phyloP scores from a whole-genome alignment of 2,797 vertebrate species.

The Molossus molossus region DNA sequence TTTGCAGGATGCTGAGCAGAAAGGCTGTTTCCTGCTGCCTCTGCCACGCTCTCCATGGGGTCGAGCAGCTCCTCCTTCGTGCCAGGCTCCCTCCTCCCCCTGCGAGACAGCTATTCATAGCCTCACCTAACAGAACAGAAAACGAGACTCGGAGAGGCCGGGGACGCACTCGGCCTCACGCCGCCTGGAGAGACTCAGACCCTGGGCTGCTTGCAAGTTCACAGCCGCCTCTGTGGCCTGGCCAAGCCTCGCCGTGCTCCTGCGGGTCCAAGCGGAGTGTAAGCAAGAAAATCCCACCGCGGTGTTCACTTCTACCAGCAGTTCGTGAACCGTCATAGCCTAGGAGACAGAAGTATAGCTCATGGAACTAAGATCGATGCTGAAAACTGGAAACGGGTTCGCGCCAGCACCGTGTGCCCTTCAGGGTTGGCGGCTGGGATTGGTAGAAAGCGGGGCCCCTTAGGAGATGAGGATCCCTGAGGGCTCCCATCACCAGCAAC shows the following conservation, averaged over 20 bases:
- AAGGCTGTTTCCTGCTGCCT: constrained; percentile 32
- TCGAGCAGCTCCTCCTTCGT: not conserved
- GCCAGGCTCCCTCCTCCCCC: constrained; percentile 8
- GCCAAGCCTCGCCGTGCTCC: not conserved
- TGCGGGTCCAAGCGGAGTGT: not conserved
- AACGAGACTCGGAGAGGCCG: not conserved
- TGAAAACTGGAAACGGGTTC: not conserved
- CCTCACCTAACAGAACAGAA: constrained; percentile 29
- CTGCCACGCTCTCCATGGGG: not conserved
- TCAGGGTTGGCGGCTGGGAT: not conserved
- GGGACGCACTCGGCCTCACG: not conserved
- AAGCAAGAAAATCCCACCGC: not conserved
- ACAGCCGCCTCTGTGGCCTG: not conserved
- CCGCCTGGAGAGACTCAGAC: not conserved
- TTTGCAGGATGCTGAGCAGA: constrained; percentile 41
- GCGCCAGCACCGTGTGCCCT: not conserved
- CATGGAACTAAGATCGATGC: not conserved
- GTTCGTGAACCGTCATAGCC: constrained; percentile 18
- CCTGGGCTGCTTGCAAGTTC: not conserved
- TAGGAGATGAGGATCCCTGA: not conserved
- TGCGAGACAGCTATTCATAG: constrained; percentile 30
- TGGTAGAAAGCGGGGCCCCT: not conserved
- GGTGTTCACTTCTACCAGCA: not conserved
- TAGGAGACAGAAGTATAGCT: not conserved
- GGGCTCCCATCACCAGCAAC: not conserved